These are phyloP conservation scores for Dissostichus mawsoni DNA, from an alignment of 2,113 vertebrate species.

Conservation along the genomic window DNA sequence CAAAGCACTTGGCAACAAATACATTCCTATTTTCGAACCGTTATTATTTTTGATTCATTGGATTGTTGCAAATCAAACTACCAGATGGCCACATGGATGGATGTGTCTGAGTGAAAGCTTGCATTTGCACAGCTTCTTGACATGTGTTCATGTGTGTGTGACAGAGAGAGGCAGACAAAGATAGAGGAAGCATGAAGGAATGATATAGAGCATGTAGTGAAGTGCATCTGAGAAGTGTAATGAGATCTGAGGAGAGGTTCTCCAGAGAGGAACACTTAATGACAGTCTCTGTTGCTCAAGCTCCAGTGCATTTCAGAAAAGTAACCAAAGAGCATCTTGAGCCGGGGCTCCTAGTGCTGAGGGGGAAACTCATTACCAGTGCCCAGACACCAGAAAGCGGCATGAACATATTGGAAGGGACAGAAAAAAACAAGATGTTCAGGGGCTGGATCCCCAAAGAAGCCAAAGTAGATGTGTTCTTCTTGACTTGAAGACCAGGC, in stretches of 20 bases:
- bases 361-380: constrained; percentile 63
- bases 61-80: constrained; percentile 18
- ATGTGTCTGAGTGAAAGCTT: constrained; percentile 4
- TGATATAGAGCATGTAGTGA: neutral
- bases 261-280: constrained; percentile 58
- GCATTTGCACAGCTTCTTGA: neutral
- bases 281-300: constrained; percentile 47
- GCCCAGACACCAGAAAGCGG: constrained; percentile 53
- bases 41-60: constrained; percentile 36
- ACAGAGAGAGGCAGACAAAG: neutral
- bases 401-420: constrained; percentile 36
- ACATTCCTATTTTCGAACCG: constrained; percentile 16
- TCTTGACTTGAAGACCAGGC: constrained; percentile 1
- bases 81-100: constrained; percentile 33
- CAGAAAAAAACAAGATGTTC: constrained; percentile 22
- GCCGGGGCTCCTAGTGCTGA: constrained; percentile 37
- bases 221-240: constrained; percentile 55
- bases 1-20: constrained; percentile 46
- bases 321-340: constrained; percentile 34
- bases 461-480: neutral
- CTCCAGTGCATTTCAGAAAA: constrained; percentile 48
- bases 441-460: constrained; percentile 19
- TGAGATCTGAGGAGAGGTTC: constrained; percentile 63
- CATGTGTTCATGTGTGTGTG: neutral
- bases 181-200: neutral